Evolutionary conservation across 2,888 invertebrate species (phyloP).

Genomic region (Philereme vetulata): DNA sequence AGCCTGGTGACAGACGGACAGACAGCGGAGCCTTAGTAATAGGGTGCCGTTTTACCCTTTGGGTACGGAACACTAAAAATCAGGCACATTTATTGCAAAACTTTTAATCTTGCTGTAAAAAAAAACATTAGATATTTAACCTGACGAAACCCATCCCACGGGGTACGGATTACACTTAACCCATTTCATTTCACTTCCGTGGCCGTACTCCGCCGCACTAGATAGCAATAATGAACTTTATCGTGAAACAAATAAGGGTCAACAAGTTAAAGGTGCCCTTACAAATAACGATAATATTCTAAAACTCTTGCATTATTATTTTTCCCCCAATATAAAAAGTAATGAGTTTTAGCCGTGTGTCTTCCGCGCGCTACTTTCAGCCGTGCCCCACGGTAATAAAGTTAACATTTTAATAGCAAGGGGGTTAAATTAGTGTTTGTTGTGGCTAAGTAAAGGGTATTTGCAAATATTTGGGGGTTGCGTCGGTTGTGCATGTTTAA

Average conservation of each 20-base stretch:
- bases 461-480: constrained; percentile 45
- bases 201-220: constrained; percentile 16
- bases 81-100: not conserved
- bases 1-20: too few species aligned
- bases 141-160: constrained; percentile 14
- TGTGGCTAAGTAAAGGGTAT: constrained; percentile 42
- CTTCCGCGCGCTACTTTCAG: constrained; percentile 35
- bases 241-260: constrained; percentile 40
- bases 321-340: constrained; percentile 66
- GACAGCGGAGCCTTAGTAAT: too few species aligned
- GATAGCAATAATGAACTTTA: constrained; percentile 30
- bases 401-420: constrained; percentile 45
- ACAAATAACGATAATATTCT: constrained; percentile 60
- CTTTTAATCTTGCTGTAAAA: constrained; percentile 4
- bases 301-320: constrained; percentile 60
- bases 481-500: constrained; percentile 42
- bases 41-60: too few species aligned
- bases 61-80: too few species aligned
- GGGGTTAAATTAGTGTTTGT: constrained; percentile 48
- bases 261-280: constrained; percentile 42
- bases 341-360: constrained; percentile 50
- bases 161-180: constrained; percentile 29
- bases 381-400: constrained; percentile 43
- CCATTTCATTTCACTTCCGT: constrained; percentile 36
- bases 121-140: constrained; percentile 20